Percentiles rank a stretch among this genome's conserved stretches.
These are phyloP conservation scores for Propithecus coquereli DNA, from an alignment of 2,113 vertebrate genomes.

Conservation along the genomic window DNA sequence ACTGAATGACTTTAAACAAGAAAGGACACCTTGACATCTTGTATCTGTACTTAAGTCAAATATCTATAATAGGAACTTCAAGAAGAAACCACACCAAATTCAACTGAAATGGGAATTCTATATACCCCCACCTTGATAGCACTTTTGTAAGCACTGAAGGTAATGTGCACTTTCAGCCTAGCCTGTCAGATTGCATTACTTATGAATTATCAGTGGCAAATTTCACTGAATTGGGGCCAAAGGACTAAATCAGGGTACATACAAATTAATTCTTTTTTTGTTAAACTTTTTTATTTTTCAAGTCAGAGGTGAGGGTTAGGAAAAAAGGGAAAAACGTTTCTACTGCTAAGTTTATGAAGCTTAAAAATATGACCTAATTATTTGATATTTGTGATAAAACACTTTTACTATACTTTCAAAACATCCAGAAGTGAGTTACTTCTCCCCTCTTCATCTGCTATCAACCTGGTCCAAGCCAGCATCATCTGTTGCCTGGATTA, in stretches of 20 bases:
- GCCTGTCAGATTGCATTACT: neutral
- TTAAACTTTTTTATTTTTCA: neutral
- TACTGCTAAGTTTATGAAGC: neutral
- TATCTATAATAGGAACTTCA: neutral
- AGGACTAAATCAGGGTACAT: neutral
- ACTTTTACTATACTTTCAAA: conserved; percentile 20
- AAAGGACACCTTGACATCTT: neutral
- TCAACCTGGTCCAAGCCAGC: neutral
- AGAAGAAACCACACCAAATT: conserved; percentile 33
- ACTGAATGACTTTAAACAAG: neutral
- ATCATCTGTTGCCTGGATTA: neutral
- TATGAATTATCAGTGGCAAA: neutral
- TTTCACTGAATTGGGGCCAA: neutral
- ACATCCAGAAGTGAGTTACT: neutral
- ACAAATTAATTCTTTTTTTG: neutral
- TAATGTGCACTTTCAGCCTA: neutral
- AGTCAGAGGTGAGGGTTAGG: neutral
- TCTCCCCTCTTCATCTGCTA: neutral
- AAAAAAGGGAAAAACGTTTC: neutral
- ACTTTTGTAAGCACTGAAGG: neutral
- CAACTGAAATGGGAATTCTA: neutral
- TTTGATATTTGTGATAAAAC: neutral
- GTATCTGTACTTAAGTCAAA: neutral
- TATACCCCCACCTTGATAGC: neutral
- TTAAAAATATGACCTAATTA: neutral